Conservation (phyloP, 1,140 invertebrate species). For the Drosophila arawakana region DNA sequence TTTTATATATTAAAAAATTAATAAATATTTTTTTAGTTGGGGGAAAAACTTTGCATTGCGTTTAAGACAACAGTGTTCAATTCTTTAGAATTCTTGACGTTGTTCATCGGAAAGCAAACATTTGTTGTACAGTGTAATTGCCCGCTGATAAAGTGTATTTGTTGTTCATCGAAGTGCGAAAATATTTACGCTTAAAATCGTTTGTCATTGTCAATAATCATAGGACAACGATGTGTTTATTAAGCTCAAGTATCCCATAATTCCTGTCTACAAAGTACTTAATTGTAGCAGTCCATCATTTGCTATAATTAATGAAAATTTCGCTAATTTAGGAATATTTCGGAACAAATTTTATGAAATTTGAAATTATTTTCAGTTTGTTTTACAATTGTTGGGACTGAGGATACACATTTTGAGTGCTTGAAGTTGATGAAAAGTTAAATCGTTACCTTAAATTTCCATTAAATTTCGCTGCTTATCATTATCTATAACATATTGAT, state of each 20-base stretch:
- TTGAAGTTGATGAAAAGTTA: no score
- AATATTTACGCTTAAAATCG: slow-evolving; percentile 27
- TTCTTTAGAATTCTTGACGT: neutral
- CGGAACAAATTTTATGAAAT: neutral
- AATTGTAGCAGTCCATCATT: slow-evolving; percentile 2
- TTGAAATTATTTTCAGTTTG: neutral
- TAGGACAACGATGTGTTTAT: slow-evolving; percentile 4
- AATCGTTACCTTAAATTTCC: no score
- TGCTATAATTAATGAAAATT: slow-evolving; percentile 1
- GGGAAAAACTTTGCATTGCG: neutral
- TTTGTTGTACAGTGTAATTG: slow-evolving; percentile 5
- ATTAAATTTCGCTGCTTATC: no score
- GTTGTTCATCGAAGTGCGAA: slow-evolving; percentile 4
- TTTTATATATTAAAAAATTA: no score
- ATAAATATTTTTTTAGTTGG: neutral
- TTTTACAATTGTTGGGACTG: no score
- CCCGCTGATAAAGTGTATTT: slow-evolving; percentile 16
- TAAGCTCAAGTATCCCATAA: slow-evolving; percentile 14
- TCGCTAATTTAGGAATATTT: neutral
- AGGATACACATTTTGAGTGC: no score
- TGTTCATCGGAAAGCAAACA: neutral
- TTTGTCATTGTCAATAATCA: slow-evolving; percentile 26
- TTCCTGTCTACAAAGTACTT: slow-evolving; percentile 15
- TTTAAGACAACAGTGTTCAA: no score
- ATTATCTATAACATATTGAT: no score